Percentiles rank a stretch among this genome's conserved stretches.
Conservation (phyloP, 2,113 vertebrate genomes). For the Phyllostomus hastatus region DNA sequence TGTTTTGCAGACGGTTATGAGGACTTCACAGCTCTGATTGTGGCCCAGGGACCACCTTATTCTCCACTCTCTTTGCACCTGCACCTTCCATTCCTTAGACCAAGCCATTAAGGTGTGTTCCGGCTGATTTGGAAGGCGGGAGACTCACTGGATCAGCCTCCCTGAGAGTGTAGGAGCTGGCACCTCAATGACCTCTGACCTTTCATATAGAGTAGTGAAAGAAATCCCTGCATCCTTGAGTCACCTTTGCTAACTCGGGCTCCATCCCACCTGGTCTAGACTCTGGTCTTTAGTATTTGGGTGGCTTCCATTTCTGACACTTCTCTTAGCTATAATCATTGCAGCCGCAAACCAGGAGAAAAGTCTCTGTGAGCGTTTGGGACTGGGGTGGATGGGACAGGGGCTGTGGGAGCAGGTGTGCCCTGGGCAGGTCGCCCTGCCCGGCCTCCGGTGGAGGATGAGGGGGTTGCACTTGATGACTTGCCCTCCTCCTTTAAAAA, state of each 20-base stretch:
- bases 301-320: not conserved
- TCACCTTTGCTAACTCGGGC: not conserved
- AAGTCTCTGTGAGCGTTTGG: not conserved
- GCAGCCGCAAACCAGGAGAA: not conserved
- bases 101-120: not conserved
- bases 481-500: not conserved
- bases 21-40: not conserved
- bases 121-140: not conserved
- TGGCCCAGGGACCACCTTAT: rapidly evolving
- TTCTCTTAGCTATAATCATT: not conserved
- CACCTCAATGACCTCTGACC: not conserved
- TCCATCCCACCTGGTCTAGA: not conserved
- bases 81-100: not conserved
- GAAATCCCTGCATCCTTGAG: not conserved
- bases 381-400: not conserved
- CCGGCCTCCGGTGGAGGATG: not conserved
- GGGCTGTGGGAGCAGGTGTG: rapidly evolving
- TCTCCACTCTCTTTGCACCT: not conserved
- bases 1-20: not conserved
- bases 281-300: not conserved
- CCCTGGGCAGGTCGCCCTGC: not conserved
- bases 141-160: not conserved
- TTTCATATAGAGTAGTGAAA: not conserved
- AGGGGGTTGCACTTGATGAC: not conserved
- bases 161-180: not conserved